Evolutionary conservation across 2,888 invertebrate genomes (phyloP), one percentile per base, ranked within the genome.

Genomic region (Fissipunctia ypsillon): DNA sequence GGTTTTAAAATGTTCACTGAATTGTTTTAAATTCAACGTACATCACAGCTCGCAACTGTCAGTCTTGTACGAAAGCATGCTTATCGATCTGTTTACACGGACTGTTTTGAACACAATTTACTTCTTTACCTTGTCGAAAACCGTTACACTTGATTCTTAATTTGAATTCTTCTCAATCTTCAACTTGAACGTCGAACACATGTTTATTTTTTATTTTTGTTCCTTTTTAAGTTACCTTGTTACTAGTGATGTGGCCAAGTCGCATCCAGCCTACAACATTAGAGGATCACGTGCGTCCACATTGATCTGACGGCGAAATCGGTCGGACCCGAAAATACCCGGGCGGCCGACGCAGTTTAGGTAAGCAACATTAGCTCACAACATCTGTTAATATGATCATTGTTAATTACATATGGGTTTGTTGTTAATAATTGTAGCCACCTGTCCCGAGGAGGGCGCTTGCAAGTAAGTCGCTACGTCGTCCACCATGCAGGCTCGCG

Each of bases 401-500:
- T 96, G 96, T 96, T 95, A 96, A 96, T 96, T 96, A 96, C 96
- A 96, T 96, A 95, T 96, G 94, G 95, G 95, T 94, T 93, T 95
- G 94, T 95, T 95, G 95, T 95, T 95, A 95, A 95, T 95, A 94
- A 94, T 94, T 95, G 94, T 96, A 95, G 95, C 97, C 97, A 98
- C 98, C 98, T 98, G 98, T 97, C 98, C 98, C 97, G 98, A 98
- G 97, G 98, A 98, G 97, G 98, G 98, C 97, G 98, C 98, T 97
- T 98, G 98, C 94, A 98, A 98, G 97, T 98, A 98, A 96, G 98
- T 98, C 96, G 98, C 98, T 96, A 98, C 98, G 98, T 98, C 98
- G 97, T 98, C 98, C 97, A 98, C 98, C 98, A 98, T 98, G 97
- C 98, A 98, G 98, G 98, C 98, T 97, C 98, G 98, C 97, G 98